phyloP scores from a whole-genome alignment of 2,888 invertebrate species.

The Gerosis bhagava region DNA sequence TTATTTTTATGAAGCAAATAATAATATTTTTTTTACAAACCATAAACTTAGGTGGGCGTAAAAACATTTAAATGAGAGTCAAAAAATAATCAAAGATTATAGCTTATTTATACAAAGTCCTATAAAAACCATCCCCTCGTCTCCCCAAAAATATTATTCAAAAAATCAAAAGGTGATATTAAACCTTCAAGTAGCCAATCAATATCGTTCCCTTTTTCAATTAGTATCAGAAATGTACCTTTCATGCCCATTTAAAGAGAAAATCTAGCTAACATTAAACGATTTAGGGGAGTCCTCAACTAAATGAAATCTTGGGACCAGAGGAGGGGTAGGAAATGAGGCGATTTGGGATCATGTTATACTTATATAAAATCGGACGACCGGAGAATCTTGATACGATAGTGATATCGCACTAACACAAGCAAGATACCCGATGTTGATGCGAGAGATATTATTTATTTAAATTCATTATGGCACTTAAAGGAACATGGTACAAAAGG shows the following conservation, averaged over 20 bases:
- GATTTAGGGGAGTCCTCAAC: constrained; percentile 62
- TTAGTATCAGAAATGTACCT: constrained; percentile 72
- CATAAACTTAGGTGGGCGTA: too few species aligned
- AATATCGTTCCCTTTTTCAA: constrained; percentile 68
- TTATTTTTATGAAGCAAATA: too few species aligned
- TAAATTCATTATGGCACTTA: too few species aligned
- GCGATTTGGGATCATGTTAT: constrained; percentile 30
- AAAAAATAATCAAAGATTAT: background rate
- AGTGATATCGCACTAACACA: too few species aligned
- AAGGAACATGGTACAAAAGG: too few species aligned
- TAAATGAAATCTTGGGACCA: constrained; percentile 49
- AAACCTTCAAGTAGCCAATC: constrained; percentile 43
- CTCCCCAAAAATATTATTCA: constrained; percentile 6
- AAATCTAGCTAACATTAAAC: constrained; percentile 66
- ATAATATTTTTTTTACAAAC: too few species aligned
- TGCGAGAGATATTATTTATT: too few species aligned
- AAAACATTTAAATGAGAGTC: background rate
- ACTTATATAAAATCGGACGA: too few species aligned
- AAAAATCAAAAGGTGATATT: constrained; percentile 9
- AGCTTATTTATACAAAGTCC: too few species aligned
- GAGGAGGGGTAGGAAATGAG: constrained; percentile 32
- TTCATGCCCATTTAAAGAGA: constrained; percentile 60
- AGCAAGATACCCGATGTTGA: too few species aligned
- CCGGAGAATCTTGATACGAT: too few species aligned
- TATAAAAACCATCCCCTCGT: too few species aligned